These are phyloP conservation scores for Glandiceps talaboti DNA, from an alignment of 53 echinoderm and acorn worm species.

Conservation along the genomic window DNA sequence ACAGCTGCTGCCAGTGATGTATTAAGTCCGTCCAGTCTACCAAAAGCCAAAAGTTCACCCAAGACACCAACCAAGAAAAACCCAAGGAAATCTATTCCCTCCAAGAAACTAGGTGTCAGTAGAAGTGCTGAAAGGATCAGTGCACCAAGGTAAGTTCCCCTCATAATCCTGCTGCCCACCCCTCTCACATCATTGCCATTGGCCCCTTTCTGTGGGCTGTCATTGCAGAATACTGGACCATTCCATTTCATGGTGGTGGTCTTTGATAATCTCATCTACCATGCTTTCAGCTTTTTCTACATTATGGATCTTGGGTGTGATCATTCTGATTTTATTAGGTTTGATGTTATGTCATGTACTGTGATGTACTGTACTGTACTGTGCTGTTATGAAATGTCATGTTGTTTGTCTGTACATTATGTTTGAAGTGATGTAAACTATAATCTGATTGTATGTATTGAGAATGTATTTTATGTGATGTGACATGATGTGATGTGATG, in stretches of 20 bases:
- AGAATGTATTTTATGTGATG: not conserved
- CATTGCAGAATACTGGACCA: not conserved
- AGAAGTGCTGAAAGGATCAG: not conserved
- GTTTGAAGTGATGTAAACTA: not conserved
- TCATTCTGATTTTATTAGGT: not conserved
- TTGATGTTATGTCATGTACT: not conserved
- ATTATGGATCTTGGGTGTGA: not conserved
- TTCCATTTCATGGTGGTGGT: not conserved
- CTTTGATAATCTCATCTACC: no score
- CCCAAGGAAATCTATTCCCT: not conserved
- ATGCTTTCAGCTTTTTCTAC: not conserved
- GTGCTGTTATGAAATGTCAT: not conserved
- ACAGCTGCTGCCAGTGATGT: no score
- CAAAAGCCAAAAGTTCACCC: not conserved
- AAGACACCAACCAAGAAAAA: not conserved
- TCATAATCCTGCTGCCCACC: not conserved
- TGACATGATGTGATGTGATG: not conserved
- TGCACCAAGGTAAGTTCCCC: not conserved
- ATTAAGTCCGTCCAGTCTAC: no score
- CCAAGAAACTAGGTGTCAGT: not conserved
- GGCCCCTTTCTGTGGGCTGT: no score
- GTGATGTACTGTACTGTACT: not conserved
- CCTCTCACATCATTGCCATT: not conserved
- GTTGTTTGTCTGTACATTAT: not conserved
- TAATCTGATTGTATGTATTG: not conserved